Conservation (phyloP, 2,888 invertebrate genomes). For the Tyria jacobaeae region DNA sequence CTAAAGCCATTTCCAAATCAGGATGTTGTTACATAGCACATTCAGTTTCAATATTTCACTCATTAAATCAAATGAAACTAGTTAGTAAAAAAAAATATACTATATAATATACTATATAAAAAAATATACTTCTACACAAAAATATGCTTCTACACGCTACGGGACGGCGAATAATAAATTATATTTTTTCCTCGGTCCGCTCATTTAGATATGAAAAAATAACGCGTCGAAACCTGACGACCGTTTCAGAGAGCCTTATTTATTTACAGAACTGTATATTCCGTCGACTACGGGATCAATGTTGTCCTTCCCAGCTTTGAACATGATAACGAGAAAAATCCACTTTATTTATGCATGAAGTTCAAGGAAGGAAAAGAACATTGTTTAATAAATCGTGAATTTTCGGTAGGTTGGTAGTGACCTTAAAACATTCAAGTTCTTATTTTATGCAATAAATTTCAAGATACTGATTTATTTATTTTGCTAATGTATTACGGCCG, state of each 20-base stretch:
- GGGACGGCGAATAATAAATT: constrained; percentile 63
- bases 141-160: constrained; percentile 50
- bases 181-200: constrained; percentile 55
- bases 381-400: constrained; percentile 27
- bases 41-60: background rate
- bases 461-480: constrained; percentile 4
- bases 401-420: constrained; percentile 15
- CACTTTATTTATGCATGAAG: constrained; percentile 19
- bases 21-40: background rate
- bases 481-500: background rate
- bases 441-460: constrained; percentile 10
- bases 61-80: no score
- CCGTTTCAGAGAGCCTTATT: constrained; percentile 33
- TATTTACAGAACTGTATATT: constrained; percentile 27
- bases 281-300: constrained; percentile 25
- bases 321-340: constrained; percentile 18
- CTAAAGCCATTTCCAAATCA: background rate
- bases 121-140: no score
- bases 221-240: constrained; percentile 44
- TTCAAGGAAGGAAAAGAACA: constrained; percentile 18
- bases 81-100: no score
- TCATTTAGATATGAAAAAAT: constrained; percentile 68
- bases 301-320: constrained; percentile 16
- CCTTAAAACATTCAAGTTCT: constrained; percentile 11
- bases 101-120: no score